Evolutionary conservation across 2,113 vertebrate species (phyloP), one percentile per base, ranked within the genome.

Genomic region (Haliaeetus leucogaster): DNA sequence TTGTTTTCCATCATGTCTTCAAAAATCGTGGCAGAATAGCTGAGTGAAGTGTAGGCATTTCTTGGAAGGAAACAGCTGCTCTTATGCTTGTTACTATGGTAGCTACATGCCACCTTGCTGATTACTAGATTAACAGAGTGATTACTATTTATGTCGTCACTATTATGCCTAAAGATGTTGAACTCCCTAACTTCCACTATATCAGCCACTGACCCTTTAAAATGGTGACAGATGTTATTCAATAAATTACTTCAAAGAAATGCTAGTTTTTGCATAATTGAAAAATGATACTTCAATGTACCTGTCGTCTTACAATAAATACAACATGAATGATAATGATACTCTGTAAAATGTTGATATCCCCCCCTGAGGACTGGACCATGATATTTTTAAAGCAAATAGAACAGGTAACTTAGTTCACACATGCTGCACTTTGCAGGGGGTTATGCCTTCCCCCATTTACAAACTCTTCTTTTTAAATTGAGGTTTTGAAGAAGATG

Each of bases 61-160:
- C 79, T 68, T 92, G 77, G 89, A 92, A 79, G 53, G 58, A 77
- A 95, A 80, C n/a, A 85, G 65, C 72, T 93, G 77, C 76, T 96
- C 9, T 83, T 90, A 20, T 7, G 50, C 61, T 79, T 48, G 82
- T 95, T 94, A 53, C 94, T 91, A 91, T 80, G 91, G 94, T 21
- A 95, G 78, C 78, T 85, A 34, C 23, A 19, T 77, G 53, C 42
- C 53, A 86, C 32, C 23, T 85, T 86, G 55, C 70, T 87, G 62
- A 70, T 67, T 48, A 56, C 70, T 65, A 84, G 65, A 84, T 90
- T 53, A 91, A 67, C 36, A 79, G 10, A 56, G 50, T 85, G 53
- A 85, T 87, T 77, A 23, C 40, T 65, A 38, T 52, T 92, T 95
- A 36, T 67, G 48, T 76, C 78, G 65, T 92, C 43, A n/a, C 56